Base-by-base conservation (phyloP, 2,113 vertebrate species). In the Gadus chalcogrammus region DNA sequence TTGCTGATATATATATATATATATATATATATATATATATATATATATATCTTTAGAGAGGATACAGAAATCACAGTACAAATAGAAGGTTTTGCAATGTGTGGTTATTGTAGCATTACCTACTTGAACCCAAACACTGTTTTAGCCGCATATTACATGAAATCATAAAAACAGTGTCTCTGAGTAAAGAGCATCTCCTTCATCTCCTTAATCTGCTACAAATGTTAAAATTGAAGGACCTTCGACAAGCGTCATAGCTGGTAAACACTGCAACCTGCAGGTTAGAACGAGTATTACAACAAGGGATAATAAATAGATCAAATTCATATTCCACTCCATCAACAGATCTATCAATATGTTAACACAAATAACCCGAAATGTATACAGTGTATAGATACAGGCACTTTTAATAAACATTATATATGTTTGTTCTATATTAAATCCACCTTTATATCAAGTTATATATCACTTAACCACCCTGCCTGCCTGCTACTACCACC, bases 231-330 rank as follows among this genome's bases (percentile, higher is more conserved):
- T 38, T 11, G 18, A 17, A 22, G 16, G 9, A 61, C 31, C 6
- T 61, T 61, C 11, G 42, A 48, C 42, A 48, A 48, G 8, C 0
- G 0, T 17, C 3, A 35, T 28, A 58, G 24, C 70, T 22, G 60
- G 69, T 69, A 38, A 83, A 86, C 22, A 77, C 82, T 84, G 77
- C 87, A n/a, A 28, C 79, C 87, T 84, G 72, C 76, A 85, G 88
- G 59, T 65, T 38, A 42, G 52, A 71, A 68, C 28, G 80, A 68
- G 70, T 76, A 0, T 53, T 71, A 22, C n/a, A 52, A n/a, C n/a
- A 24, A 0, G 2, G 24, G 11, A 24, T 13, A 24, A n/a, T 15
- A 53, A 35, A 35, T 22, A 18, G 17, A 22, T 48, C 28, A 42
- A 42, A 15, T 35, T 35, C 31, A 35, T 35, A 35, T 35, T 35